phyloP scores from a whole-genome alignment of 2,888 invertebrate species.

The Chydorus sphaericus region DNA sequence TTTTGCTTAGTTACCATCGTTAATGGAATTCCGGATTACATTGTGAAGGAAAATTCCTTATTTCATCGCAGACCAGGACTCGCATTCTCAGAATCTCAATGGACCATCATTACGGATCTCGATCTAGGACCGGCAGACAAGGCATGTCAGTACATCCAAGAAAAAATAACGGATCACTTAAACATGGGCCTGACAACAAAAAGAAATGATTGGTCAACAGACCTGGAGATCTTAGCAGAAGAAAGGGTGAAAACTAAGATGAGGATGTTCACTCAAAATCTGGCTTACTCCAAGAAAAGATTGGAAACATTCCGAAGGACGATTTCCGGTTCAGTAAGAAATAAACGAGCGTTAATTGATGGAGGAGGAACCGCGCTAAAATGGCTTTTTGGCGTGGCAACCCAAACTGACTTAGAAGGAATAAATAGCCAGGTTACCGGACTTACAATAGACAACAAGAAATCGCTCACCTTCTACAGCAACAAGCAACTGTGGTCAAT shows the following conservation, averaged over 20 bases:
- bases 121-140: background rate
- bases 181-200: background rate
- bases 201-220: background rate
- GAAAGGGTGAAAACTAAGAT: background rate
- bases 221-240: background rate
- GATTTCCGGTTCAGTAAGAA: background rate
- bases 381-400: slow-evolving; percentile 1
- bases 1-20: background rate
- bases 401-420: background rate
- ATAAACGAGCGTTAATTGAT: background rate
- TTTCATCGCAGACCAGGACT: background rate
- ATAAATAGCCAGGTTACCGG: background rate
- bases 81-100: background rate
- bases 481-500: background rate
- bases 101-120: background rate
- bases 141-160: background rate
- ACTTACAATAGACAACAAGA: background rate
- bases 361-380: background rate
- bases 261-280: background rate
- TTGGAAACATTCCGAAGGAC: background rate
- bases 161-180: background rate
- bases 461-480: background rate
- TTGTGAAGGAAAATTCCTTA: too few relatives aligned
- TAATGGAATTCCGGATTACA: too few relatives aligned
- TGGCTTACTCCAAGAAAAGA: background rate